A percentile compares a stretch with the other conserved stretches of the same genome.
Evolutionary conservation across 1,140 invertebrate genomes (phyloP).

Genomic region (Calephelis virginiensis): DNA sequence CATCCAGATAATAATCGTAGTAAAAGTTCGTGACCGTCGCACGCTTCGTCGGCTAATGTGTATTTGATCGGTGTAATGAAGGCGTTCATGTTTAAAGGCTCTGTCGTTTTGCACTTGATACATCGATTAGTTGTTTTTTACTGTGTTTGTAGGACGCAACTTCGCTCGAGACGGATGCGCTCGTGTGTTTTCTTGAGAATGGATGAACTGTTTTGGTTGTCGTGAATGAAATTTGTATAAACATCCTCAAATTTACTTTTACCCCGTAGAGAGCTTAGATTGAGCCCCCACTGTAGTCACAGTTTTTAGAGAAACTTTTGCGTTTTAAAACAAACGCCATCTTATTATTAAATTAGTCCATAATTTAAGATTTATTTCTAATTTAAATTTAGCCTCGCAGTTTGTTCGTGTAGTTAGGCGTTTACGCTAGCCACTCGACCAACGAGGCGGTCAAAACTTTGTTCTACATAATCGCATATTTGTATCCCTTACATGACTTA

Average conservation of each 20-base stretch:
- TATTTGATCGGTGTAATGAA: constrained; percentile 35
- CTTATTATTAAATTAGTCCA: too few species aligned
- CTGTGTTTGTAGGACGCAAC: constrained; percentile 8
- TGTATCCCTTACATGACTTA: not conserved
- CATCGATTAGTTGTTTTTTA: constrained; percentile 7
- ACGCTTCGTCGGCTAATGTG: constrained; percentile 43
- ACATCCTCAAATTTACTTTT: too few species aligned
- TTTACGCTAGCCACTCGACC: too few species aligned
- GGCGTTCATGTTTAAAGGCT: constrained; percentile 10
- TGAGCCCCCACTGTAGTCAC: too few species aligned
- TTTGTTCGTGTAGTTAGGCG: too few species aligned
- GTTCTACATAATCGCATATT: not conserved
- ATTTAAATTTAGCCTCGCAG: not conserved
- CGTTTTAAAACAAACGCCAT: not conserved
- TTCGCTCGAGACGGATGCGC: not conserved
- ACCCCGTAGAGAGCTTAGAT: too few species aligned
- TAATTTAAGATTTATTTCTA: too few species aligned
- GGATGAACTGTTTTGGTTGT: too few species aligned
- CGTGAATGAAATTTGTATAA: too few species aligned
- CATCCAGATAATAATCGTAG: constrained; percentile 39
- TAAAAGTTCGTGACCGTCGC: constrained; percentile 48
- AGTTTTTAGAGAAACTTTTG: not conserved
- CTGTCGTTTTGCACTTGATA: constrained; percentile 12
- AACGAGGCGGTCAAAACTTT: too few species aligned
- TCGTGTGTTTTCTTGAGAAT: too few species aligned